Percentiles rank a stretch among this genome's conserved stretches.
Conservation (phyloP, 2,888 invertebrate species). For the Blomia tropicalis region DNA sequence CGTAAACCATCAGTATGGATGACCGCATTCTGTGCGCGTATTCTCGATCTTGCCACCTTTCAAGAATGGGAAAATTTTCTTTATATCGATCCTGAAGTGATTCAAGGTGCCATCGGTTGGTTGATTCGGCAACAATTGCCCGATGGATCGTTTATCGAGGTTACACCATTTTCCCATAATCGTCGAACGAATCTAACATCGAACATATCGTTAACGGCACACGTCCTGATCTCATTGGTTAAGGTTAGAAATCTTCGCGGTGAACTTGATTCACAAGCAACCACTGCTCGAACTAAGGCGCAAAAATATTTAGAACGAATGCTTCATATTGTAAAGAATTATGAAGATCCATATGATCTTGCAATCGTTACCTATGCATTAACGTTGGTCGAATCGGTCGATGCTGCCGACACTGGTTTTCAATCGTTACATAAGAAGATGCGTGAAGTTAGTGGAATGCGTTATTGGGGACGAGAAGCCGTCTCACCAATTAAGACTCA, state of each 20-base stretch:
- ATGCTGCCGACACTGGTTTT: slow-evolving; percentile 66
- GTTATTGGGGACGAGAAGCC: slow-evolving; percentile 66
- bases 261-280: slow-evolving; percentile 52
- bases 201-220: slow-evolving; percentile 79
- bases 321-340: slow-evolving; percentile 53
- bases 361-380: slow-evolving; percentile 79
- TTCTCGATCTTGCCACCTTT: slow-evolving; percentile 78
- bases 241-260: slow-evolving; percentile 58
- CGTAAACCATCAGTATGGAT: slow-evolving; percentile 59
- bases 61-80: slow-evolving; percentile 94
- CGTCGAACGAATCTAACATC: slow-evolving; percentile 62
- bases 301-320: slow-evolving; percentile 64
- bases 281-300: slow-evolving; percentile 56
- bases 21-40: slow-evolving; percentile 72
- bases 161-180: slow-evolving; percentile 47
- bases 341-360: slow-evolving; percentile 61
- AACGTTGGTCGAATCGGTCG: slow-evolving; percentile 62
- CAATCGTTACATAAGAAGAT: slow-evolving; percentile 50
- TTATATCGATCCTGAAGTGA: slow-evolving; percentile 74
- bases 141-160: slow-evolving; percentile 73
- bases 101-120: slow-evolving; percentile 70
- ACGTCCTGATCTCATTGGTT: slow-evolving; percentile 71
- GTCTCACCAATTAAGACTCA: slow-evolving; percentile 44
- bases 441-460: slow-evolving; percentile 54
- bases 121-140: slow-evolving; percentile 63